Evolutionary conservation across 2,113 vertebrate species (phyloP).

Genomic region (Gambusia affinis): DNA sequence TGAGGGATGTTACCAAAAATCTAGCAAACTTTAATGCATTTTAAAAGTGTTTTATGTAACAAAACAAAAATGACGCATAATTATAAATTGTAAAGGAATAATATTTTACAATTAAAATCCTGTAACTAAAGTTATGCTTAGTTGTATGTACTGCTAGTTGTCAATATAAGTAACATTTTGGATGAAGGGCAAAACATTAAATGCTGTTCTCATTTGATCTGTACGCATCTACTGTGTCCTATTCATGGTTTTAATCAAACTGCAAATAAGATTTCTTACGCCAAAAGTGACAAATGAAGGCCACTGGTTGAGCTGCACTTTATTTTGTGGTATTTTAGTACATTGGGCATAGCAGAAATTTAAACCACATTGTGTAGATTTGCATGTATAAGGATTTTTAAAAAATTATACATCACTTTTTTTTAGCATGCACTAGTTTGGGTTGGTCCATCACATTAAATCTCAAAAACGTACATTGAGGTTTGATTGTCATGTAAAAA

Average conservation of each 20-base stretch:
- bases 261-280: not conserved
- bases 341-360: too few relatives aligned
- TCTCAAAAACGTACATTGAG: not conserved
- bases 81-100: not conserved
- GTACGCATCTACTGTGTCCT: not conserved
- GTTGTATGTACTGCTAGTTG: not conserved
- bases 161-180: too few relatives aligned
- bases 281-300: too few relatives aligned
- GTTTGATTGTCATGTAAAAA: not conserved
- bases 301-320: too few relatives aligned
- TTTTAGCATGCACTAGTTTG: too few relatives aligned
- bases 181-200: not conserved
- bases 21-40: too few relatives aligned
- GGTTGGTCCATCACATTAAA: not conserved
- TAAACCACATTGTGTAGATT: too few relatives aligned
- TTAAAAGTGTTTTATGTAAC: too few relatives aligned
- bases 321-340: too few relatives aligned
- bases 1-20: too few relatives aligned
- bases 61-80: not conserved
- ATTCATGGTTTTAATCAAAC: not conserved
- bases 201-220: not conserved
- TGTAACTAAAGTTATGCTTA: not conserved
- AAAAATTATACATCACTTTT: too few relatives aligned
- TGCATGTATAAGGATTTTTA: too few relatives aligned
- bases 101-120: not conserved